Conservation (phyloP, 2,888 invertebrate species). For the Isotomurus palustris region DNA sequence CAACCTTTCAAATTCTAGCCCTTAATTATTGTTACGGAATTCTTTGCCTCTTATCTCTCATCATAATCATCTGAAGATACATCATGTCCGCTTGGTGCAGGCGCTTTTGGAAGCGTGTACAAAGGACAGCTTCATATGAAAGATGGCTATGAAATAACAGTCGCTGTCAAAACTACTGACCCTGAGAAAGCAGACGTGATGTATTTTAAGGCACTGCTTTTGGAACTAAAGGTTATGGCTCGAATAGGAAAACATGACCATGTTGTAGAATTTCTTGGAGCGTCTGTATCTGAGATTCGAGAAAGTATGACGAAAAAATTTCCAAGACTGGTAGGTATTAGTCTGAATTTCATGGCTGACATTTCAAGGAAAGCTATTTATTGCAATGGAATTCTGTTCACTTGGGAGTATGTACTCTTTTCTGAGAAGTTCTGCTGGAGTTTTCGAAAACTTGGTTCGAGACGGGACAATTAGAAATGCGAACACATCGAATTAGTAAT, state of each 20-base stretch:
- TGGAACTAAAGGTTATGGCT: constrained; percentile 31
- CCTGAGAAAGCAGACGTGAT: constrained; percentile 13
- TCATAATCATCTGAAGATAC: background rate
- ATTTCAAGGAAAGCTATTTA: constrained; percentile 21
- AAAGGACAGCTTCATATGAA: background rate
- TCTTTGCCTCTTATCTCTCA: background rate
- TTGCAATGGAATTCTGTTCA: constrained; percentile 27
- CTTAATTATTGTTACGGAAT: background rate
- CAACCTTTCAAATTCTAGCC: background rate
- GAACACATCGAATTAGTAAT: background rate
- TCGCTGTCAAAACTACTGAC: constrained; percentile 26
- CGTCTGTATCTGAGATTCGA: constrained; percentile 20
- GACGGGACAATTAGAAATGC: constrained; percentile 3
- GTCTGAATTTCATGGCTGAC: background rate
- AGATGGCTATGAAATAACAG: constrained; percentile 1
- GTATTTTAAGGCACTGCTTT: constrained; percentile 25
- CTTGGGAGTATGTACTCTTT: constrained; percentile 18
- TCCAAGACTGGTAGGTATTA: background rate
- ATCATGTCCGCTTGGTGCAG: constrained; percentile 15
- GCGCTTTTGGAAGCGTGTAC: constrained; percentile 25
- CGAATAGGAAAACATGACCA: constrained; percentile 26
- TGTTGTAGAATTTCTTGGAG: constrained; percentile 24
- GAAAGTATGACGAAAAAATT: constrained; percentile 1
- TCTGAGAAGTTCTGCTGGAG: constrained; percentile 16
- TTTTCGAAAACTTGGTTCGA: constrained; percentile 12